phyloP scores from a whole-genome alignment of 2,113 vertebrate genomes.

The Poeciliopsis occidentalis region DNA sequence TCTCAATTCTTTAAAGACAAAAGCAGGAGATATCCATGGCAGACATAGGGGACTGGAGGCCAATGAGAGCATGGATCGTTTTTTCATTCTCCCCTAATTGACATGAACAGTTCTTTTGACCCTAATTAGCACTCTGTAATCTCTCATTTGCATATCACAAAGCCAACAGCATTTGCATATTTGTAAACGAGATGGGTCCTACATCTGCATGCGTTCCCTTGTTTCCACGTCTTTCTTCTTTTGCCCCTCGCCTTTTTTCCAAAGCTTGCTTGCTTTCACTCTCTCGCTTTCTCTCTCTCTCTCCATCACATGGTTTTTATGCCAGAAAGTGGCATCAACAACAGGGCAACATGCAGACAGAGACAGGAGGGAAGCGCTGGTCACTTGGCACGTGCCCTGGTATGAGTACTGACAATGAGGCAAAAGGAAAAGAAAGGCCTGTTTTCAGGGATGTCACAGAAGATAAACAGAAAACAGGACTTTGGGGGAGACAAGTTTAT shows the following conservation, averaged over 20 bases:
- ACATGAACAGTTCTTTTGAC: constrained; percentile 91
- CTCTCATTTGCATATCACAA: constrained; percentile 92
- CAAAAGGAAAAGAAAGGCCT: constrained; percentile 15
- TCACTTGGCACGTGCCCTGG: constrained; percentile 68
- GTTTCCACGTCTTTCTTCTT: constrained; percentile 76
- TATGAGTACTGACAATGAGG: constrained; percentile 29
- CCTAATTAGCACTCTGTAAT: constrained; percentile 93
- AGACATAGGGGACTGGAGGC: constrained; percentile 65
- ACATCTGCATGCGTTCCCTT: constrained; percentile 82
- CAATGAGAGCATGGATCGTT: constrained; percentile 64
- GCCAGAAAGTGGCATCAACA: constrained; percentile 80
- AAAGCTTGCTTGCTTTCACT: constrained; percentile 33
- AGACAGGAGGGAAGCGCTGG: constrained; percentile 69
- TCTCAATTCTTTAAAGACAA: constrained; percentile 78
- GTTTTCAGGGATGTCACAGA: constrained; percentile 5
- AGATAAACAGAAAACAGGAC: constrained; percentile 4
- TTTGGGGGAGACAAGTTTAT: background rate
- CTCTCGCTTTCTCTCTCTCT: constrained; percentile 33
- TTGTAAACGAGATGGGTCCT: constrained; percentile 88
- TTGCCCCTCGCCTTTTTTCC: constrained; percentile 50
- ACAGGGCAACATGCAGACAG: constrained; percentile 72
- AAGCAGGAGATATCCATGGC: constrained; percentile 76
- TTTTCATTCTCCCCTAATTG: constrained; percentile 84
- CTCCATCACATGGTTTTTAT: constrained; percentile 63
- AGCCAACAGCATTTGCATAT: constrained; percentile 91